Conservation (phyloP, 1,140 invertebrate species). For the Drosophila pectinifera region DNA sequence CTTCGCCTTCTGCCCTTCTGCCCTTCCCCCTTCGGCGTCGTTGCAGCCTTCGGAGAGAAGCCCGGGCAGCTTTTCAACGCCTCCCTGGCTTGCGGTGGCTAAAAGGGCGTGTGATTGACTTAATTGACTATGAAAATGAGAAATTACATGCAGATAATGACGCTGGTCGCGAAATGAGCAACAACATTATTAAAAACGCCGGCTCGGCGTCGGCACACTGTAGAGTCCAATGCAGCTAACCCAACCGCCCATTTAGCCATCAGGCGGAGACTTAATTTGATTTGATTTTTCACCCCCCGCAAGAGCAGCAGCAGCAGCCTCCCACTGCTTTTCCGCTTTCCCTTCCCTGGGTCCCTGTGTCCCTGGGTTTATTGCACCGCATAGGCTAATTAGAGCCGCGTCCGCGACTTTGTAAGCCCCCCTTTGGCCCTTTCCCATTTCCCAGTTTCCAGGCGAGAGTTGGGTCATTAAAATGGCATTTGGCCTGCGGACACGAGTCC, state of each 20-base stretch:
- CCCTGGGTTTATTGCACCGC: slow-evolving; percentile 70
- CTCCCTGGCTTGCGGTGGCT: slow-evolving; percentile 69
- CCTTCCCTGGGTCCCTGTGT: slow-evolving; percentile 58
- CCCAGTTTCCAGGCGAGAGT: slow-evolving; percentile 38
- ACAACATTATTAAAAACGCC: slow-evolving; percentile 57
- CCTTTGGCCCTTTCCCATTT: background rate
- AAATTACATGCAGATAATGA: slow-evolving; percentile 84
- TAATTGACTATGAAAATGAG: slow-evolving; percentile 85
- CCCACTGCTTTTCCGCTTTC: slow-evolving; percentile 18
- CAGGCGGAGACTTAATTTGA: slow-evolving; percentile 76
- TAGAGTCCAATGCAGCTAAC: slow-evolving; percentile 61
- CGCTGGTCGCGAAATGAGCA: slow-evolving; percentile 77
- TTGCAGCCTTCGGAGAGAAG: slow-evolving; percentile 8
- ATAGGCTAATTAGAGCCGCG: slow-evolving; percentile 75
- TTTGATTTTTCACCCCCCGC: slow-evolving; percentile 68
- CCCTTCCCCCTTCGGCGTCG: background rate
- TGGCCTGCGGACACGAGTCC: slow-evolving; percentile 57
- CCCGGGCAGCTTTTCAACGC: slow-evolving; percentile 15
- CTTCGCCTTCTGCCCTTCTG: too few relatives aligned
- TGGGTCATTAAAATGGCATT: slow-evolving; percentile 73
- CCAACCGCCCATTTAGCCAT: slow-evolving; percentile 42
- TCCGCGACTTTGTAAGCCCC: slow-evolving; percentile 55
- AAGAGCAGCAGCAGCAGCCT: too few relatives aligned
- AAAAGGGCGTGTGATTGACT: slow-evolving; percentile 85
- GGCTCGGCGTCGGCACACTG: too few relatives aligned